Conservation (phyloP, 1,140 invertebrate species). For the Chironomus tepperi region DNA sequence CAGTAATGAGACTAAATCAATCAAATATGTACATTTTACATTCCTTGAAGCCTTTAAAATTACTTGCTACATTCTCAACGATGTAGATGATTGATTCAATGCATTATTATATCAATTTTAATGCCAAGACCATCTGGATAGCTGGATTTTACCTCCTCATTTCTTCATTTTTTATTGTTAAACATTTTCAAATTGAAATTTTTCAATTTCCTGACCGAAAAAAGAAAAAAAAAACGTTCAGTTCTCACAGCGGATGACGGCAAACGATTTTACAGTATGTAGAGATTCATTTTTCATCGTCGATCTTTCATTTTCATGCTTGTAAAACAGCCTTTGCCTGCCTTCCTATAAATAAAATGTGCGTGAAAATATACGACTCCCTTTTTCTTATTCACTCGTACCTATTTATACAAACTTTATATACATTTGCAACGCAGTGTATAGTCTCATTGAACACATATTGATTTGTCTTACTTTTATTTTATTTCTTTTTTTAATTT, state of each 20-base stretch:
- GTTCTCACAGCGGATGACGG: not conserved
- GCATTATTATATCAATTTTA: too few species aligned
- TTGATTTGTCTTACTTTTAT: not conserved
- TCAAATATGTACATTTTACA: too few species aligned
- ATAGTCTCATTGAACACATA: not conserved
- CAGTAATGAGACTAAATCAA: too few species aligned
- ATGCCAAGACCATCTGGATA: too few species aligned
- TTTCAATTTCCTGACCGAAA: not conserved
- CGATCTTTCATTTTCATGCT: not conserved
- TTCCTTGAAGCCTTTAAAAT: too few species aligned
- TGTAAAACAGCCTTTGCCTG: not conserved
- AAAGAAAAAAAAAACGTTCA: not conserved
- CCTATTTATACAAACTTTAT: too few species aligned
- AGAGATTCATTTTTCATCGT: constrained; percentile 5
- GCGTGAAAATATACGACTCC: not conserved
- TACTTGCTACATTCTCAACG: too few species aligned
- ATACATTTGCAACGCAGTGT: not conserved
- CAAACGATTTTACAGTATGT: constrained; percentile 1
- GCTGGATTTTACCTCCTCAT: too few species aligned
- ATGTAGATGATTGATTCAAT: too few species aligned
- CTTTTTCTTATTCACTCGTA: too few species aligned
- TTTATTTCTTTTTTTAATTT: not conserved
- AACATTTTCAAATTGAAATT: not conserved
- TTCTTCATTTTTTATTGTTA: too few species aligned
- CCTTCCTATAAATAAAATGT: not conserved